A percentile compares a stretch with the other conserved stretches of the same genome.
These are phyloP conservation scores for Otis tarda DNA, from an alignment of 2,113 vertebrate genomes.

Conservation along the genomic window DNA sequence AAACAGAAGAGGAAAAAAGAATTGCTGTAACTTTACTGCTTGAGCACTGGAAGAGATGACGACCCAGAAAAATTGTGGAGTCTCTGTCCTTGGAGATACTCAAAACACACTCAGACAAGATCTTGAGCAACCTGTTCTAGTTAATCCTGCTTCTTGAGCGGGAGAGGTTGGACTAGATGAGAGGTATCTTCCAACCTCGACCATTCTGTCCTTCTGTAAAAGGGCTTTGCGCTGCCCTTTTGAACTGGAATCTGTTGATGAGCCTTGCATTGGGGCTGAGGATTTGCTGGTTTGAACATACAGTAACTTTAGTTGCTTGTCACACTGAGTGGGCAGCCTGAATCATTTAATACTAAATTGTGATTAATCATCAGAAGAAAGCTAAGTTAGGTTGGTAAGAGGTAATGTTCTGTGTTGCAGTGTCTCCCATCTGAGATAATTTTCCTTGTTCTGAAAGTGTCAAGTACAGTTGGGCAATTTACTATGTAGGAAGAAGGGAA, in stretches of 20 bases:
- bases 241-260: not conserved
- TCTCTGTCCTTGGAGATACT: not conserved
- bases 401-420: not conserved
- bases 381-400: not conserved
- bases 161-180: not conserved
- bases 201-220: not conserved
- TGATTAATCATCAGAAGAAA: not conserved
- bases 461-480: not conserved
- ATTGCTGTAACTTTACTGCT: not conserved
- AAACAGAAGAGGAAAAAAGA: not conserved
- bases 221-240: not conserved
- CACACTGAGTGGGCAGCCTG: not conserved
- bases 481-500: not conserved
- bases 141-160: not conserved
- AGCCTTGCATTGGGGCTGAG: not conserved
- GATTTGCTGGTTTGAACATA: not conserved
- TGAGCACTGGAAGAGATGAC: not conserved
- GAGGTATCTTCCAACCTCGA: not conserved
- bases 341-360: not conserved
- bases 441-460: not conserved
- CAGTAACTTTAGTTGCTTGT: not conserved
- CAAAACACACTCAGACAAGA: not conserved
- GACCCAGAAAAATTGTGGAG: not conserved
- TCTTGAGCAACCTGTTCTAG: not conserved
- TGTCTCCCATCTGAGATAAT: not conserved